phyloP scores from a whole-genome alignment of 2,113 vertebrate species.

The Python bivittatus region DNA sequence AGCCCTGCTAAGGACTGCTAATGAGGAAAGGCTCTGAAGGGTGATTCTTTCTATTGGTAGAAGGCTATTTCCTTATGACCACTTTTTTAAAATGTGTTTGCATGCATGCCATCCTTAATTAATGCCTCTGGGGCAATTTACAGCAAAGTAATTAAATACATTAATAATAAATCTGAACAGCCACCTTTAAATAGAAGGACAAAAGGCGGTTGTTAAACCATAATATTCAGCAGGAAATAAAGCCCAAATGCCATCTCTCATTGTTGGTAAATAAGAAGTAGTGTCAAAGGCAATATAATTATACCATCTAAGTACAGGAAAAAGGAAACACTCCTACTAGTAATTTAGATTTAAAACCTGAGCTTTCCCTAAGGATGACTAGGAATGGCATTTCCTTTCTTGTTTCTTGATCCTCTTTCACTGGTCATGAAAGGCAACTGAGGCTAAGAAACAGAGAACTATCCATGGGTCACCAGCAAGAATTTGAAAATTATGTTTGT shows the following conservation, averaged over 20 bases:
- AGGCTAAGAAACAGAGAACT: neutral
- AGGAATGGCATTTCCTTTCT: neutral
- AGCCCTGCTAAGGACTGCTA: neutral
- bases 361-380: neutral
- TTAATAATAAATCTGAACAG: neutral
- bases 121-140: neutral
- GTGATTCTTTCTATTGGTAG: neutral
- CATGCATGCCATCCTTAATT: neutral
- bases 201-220: neutral
- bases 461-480: neutral
- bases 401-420: neutral
- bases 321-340: neutral
- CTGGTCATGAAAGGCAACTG: neutral
- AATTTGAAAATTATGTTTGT: neutral
- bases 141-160: neutral
- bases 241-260: neutral
- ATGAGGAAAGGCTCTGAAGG: neutral
- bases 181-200: neutral
- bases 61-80: neutral
- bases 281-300: constrained; percentile 3
- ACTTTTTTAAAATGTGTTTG: neutral
- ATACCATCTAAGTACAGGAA: constrained; percentile 2
- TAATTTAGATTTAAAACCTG: neutral
- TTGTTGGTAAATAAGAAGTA: neutral
- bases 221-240: neutral